Evolutionary conservation across 2,888 invertebrate species (phyloP), one percentile per base, ranked within the genome.

Genomic region (Dinocampus coccinellae): DNA sequence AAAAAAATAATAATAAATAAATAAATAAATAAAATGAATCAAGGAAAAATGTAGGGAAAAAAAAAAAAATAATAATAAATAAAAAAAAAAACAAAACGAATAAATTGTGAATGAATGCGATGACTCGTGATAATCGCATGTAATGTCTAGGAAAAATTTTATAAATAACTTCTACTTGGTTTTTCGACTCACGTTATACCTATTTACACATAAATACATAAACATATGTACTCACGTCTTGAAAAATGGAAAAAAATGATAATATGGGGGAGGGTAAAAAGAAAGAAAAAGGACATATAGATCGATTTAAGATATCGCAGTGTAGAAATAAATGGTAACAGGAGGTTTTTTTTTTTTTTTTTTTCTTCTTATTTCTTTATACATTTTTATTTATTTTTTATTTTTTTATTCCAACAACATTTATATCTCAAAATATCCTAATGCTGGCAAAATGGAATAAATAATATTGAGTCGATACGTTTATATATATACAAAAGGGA

Each of bases 401-500:
- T 20, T 6, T 47, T 7, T 47, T 7, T 47, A n/a, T 36, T n/a
- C n/a, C n/a, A n/a, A n/a, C n/a, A n/a, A 52, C 34, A 55, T 53
- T 52, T 61, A 34, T 65, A 66, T 73, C 71, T 69, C 70, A 58
- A 62, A 72, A 75, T 75, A 71, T 71, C 70, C 72, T 75, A 76
- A 76, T 76, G 75, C 76, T 77, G 70, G 72, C 72, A 77, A 78
- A 77, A 78, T 76, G 76, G 78, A 77, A 82, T 80, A 79, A 80
- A 80, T 81, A 80, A 82, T 78, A 75, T 69, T 63, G 60, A 63
- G 65, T 55, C 68, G 61, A 74, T 73, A 77, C 47, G 20, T 58
- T 36, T 69, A 65, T 57, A 53, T 62, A 57, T 33, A 53, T 29
- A 64, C 53, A 62, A 42, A 24, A 58, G 58, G 58, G 58, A 33